Base-by-base conservation (phyloP, 2,888 invertebrate genomes). In the Pterobdella sp. region DNA sequence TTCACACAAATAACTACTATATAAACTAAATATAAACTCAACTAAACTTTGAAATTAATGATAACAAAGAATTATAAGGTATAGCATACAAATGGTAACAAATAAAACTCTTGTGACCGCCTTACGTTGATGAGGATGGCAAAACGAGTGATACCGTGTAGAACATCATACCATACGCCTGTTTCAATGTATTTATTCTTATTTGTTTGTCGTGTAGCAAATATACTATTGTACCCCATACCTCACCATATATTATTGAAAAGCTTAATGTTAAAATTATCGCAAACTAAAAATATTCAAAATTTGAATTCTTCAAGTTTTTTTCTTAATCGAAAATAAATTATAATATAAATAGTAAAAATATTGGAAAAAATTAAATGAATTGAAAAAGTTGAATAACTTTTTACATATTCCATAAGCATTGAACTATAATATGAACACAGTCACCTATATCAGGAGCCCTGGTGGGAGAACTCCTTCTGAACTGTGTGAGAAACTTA, bases 61-160 rank as follows among this genome's bases (percentile, higher is more conserved):
- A n/a, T n/a, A n/a, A n/a, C n/a, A n/a, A n/a, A n/a, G n/a, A n/a
- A n/a, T n/a, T n/a, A n/a, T n/a, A n/a, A n/a, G n/a, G n/a, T n/a
- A n/a, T n/a, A n/a, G n/a, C n/a, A n/a, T n/a, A n/a, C n/a, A n/a
- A n/a, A n/a, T n/a, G n/a, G n/a, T n/a, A n/a, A n/a, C n/a, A n/a
- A n/a, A n/a, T n/a, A n/a, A n/a, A n/a, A n/a, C n/a, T n/a, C n/a
- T n/a, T 67, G 68, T 31, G 34, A 32, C 60, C 31, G 22, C 85
- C 90, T 88, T 83, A 94, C 95, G 84, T 96, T 97, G 63, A 93
- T 93, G 64, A 96, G 90, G 64, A 96, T 91, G 76, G 94, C 91
- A 70, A 96, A 86, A 82, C 93, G 93, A 70, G 94, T 92, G 78
- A 96, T 90, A 63, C 91, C 91, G 85, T 94, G 93, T 42, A 96